Percentiles rank a stretch among this genome's conserved stretches.
Evolutionary conservation across 2,797 vertebrate genomes (phyloP).

Genomic region (Enoplosus armatus): DNA sequence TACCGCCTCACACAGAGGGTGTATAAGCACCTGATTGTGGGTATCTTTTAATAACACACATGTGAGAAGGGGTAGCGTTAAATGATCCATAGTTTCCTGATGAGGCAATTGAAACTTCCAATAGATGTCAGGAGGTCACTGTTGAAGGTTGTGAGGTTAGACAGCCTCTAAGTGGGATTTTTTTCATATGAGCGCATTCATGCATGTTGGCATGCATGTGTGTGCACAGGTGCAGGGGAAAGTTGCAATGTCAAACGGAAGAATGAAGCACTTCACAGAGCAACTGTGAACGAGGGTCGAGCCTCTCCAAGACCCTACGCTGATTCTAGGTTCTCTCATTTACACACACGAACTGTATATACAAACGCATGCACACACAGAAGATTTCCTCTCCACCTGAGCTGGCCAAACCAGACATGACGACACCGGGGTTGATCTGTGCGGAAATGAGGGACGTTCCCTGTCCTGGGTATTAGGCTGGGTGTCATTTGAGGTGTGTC

Average conservation of each 20-base stretch:
- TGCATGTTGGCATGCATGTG: conserved; percentile 11
- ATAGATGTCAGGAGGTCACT: conserved; percentile 37
- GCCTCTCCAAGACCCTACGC: not conserved
- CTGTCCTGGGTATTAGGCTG: conserved; percentile 49
- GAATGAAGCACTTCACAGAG: conserved; percentile 8
- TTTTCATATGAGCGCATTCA: conserved; percentile 20
- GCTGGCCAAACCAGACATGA: conserved; percentile 68
- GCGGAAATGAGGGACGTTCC: conserved; percentile 60
- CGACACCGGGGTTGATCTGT: conserved; percentile 47
- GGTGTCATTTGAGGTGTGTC: conserved; percentile 70
- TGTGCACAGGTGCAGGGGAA: conserved; percentile 26
- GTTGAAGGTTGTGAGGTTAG: conserved; percentile 39
- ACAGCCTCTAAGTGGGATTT: conserved; percentile 9
- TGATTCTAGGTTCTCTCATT: conserved; percentile 19
- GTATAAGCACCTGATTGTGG: conserved; percentile 23
- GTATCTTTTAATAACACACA: conserved; percentile 37
- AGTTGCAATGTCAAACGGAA: conserved; percentile 22
- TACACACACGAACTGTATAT: conserved; percentile 14
- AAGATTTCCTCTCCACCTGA: conserved; percentile 61
- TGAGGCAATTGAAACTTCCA: conserved; percentile 58
- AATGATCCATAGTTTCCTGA: conserved; percentile 61
- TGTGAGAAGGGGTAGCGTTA: conserved; percentile 21
- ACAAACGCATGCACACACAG: conserved; percentile 23
- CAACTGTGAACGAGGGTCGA: conserved; percentile 1
- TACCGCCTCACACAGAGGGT: conserved; percentile 35